Evolutionary conservation across 2,888 invertebrate genomes (phyloP), one percentile per base, ranked within the genome.

Genomic region (Laothoe populi): DNA sequence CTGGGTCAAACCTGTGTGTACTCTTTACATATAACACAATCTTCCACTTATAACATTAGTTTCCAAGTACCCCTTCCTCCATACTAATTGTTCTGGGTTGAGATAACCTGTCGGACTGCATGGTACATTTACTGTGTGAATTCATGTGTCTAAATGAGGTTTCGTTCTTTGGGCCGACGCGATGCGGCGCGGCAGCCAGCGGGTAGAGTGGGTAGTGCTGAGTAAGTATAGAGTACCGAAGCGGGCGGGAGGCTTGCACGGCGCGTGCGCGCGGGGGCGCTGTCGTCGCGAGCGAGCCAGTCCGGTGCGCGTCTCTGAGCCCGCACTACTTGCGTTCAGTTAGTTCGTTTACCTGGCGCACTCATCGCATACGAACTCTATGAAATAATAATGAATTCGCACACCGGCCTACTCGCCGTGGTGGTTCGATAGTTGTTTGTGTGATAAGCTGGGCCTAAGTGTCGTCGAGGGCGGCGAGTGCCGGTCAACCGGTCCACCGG

Each of bases 401-500:
- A 76, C 71, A 74, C 73, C 72, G 70, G 73, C 70, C 68, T 71
- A 70, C 70, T 75, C 73, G 70, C 72, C 70, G 68, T 70, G 78
- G 87, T 87, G 86, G 77, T 82, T 75, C 70, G 82, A 73, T 83
- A 80, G 78, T 77, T 82, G 88, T 90, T 89, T 88, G 81, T 81
- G 90, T 91, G 90, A 89, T 87, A 81, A 78, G 71, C 69, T 66
- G 65, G 64, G 67, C 63, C 66, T 73, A 70, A 79, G 75, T 79
- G 77, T 70, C 67, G 70, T 65, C 71, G 73, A 68, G 64, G 67
- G 68, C 64, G 72, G 73, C 68, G 64, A 67, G 68, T 63, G 65
- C 74, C 65, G 71, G 68, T 77, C 86, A 84, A 88, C 88, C 88
- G 89, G 88, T 88, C 89, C 87, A 88, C 88, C 88, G 89, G 88